These are phyloP conservation scores for Limnephilus auricula DNA, from an alignment of 2,888 invertebrate species.

Conservation along the genomic window DNA sequence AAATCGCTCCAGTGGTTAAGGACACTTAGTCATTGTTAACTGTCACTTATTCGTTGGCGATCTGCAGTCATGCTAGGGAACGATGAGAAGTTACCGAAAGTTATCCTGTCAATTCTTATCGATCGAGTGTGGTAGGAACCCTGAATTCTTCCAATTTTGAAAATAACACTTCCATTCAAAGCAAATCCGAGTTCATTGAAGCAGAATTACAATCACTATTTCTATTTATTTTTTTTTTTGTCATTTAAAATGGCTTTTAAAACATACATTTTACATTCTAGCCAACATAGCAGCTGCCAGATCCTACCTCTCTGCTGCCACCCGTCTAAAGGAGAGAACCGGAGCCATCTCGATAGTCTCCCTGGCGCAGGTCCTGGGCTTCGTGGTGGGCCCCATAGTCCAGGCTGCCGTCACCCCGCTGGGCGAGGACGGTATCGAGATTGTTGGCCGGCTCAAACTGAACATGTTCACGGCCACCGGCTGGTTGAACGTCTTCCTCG, in stretches of 20 bases:
- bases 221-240: background rate
- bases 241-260: background rate
- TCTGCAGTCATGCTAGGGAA: no score
- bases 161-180: no score
- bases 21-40: no score
- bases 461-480: constrained; percentile 94
- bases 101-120: no score
- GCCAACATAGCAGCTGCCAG: constrained; percentile 91
- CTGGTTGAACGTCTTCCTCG: constrained; percentile 89
- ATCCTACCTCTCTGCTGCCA: constrained; percentile 91
- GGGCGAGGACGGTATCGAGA: constrained; percentile 80
- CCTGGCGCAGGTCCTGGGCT: constrained; percentile 90
- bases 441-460: constrained; percentile 79
- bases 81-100: no score
- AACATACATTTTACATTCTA: constrained; percentile 69
- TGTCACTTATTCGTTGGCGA: no score
- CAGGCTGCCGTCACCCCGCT: constrained; percentile 89
- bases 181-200: no score
- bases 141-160: no score
- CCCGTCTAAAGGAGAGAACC: constrained; percentile 87
- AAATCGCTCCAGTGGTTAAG: no score
- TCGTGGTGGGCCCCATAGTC: constrained; percentile 90
- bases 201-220: no score
- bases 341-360: constrained; percentile 90
- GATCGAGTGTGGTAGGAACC: no score